Percentiles rank a stretch among this genome's conserved stretches.
phyloP scores from a whole-genome alignment of 1,140 invertebrate species.

The Cephus cinctus region DNA sequence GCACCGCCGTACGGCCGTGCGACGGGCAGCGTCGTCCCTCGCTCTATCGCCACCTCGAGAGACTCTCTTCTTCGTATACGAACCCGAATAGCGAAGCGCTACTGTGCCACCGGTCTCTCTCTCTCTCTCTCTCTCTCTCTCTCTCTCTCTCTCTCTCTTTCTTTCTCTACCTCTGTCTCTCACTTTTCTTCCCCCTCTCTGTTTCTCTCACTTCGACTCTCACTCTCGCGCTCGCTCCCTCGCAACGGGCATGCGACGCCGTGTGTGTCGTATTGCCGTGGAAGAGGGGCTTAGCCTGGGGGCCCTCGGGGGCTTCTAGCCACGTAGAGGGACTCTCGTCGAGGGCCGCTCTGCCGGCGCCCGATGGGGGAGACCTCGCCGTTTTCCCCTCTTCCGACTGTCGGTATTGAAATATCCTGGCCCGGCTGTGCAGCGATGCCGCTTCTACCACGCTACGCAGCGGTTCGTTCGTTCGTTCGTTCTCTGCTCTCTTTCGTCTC shows the following conservation, averaged over 20 bases:
- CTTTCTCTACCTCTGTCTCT: too few relatives aligned
- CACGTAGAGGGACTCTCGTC: too few relatives aligned
- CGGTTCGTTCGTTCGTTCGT: too few relatives aligned
- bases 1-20: not conserved
- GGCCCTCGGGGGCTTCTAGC: too few relatives aligned
- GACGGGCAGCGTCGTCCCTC: slow-evolving; percentile 6
- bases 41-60: slow-evolving; percentile 12
- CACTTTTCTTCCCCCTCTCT: too few relatives aligned
- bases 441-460: slow-evolving; percentile 46
- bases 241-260: too few relatives aligned
- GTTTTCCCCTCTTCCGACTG: slow-evolving; percentile 28
- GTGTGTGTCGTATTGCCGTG: too few relatives aligned
- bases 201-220: too few relatives aligned
- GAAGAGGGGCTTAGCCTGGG: too few relatives aligned
- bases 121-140: slow-evolving; percentile 13
- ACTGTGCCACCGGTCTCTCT: not conserved
- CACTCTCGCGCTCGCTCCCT: too few relatives aligned
- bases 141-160: too few relatives aligned
- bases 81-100: slow-evolving; percentile 31
- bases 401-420: slow-evolving; percentile 48
- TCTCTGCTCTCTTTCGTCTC: slow-evolving; percentile 24
- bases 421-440: slow-evolving; percentile 57
- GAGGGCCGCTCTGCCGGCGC: too few relatives aligned
- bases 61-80: slow-evolving; percentile 8
- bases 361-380: slow-evolving; percentile 6